These are phyloP conservation scores for Aphrophora alni DNA, from an alignment of 2,888 invertebrate species.

Conservation along the genomic window DNA sequence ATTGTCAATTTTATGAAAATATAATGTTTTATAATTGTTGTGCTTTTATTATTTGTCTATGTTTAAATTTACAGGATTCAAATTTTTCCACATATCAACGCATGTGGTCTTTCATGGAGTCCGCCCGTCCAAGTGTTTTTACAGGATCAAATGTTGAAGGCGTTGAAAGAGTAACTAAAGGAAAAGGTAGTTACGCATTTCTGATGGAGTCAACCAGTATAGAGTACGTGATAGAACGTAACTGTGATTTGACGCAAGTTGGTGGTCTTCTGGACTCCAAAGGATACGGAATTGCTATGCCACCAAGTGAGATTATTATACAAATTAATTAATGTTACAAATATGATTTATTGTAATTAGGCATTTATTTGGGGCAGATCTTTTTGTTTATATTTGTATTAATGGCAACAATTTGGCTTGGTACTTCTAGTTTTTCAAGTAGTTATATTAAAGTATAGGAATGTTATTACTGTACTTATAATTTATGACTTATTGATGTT, in stretches of 20 bases:
- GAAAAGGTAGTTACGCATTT: conserved; percentile 90
- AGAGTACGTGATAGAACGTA: conserved; percentile 90
- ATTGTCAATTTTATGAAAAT: too few species aligned
- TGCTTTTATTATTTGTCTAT: too few species aligned
- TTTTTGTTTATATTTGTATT: too few species aligned
- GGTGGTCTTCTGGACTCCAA: conserved; percentile 93
- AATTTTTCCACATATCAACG: conserved; percentile 92
- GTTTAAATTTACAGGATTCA: conserved; percentile 79
- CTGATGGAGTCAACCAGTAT: conserved; percentile 98
- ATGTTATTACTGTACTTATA: too few species aligned
- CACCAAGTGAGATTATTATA: conserved; percentile 80
- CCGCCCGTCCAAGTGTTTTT: conserved; percentile 86
- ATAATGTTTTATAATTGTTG: too few species aligned
- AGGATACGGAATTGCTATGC: conserved; percentile 95
- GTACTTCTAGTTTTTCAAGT: too few species aligned
- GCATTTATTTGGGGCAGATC: too few species aligned
- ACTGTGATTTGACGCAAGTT: conserved; percentile 90
- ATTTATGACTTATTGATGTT: too few species aligned
- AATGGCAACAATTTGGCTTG: too few species aligned
- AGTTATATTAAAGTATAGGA: too few species aligned
- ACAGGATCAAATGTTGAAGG: conserved; percentile 87
- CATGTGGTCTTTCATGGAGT: conserved; percentile 97
- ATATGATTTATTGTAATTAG: too few species aligned
- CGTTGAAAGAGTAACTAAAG: conserved; percentile 84
- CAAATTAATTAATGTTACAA: too few species aligned